phyloP scores from a whole-genome alignment of 2,888 invertebrate genomes.

The Perizoma affinitatum region DNA sequence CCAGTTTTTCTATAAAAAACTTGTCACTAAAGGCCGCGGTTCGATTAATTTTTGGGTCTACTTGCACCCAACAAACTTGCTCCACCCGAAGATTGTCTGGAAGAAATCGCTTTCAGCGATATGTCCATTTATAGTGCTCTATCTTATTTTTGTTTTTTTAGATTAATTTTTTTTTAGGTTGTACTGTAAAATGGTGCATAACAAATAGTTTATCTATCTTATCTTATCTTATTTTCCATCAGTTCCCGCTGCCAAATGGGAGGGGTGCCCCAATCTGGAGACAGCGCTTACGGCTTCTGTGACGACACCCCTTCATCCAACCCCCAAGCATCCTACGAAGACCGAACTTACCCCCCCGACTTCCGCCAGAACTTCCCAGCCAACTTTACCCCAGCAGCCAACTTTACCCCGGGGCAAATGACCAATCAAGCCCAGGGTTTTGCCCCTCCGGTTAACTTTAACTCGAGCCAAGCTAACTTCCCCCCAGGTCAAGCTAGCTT shows the following conservation, averaged over 20 bases:
- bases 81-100: no score
- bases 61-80: no score
- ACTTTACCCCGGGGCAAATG: background rate
- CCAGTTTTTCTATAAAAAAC: no score
- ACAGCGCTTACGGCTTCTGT: conserved; percentile 92
- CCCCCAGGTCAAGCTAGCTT: conserved; percentile 28
- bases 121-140: no score
- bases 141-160: no score
- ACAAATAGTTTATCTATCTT: no score
- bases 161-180: no score
- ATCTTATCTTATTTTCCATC: conserved; percentile 1
- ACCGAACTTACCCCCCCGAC: conserved; percentile 54
- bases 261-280: conserved; percentile 87
- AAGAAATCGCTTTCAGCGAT: no score
- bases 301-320: conserved; percentile 61
- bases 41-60: no score
- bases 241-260: conserved; percentile 86
- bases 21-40: no score
- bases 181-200: no score
- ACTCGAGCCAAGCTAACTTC: conserved; percentile 38
- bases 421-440: conserved; percentile 31
- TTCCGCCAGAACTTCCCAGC: conserved; percentile 26
- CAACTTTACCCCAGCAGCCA: conserved; percentile 2
- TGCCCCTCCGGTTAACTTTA: conserved; percentile 42
- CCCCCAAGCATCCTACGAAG: conserved; percentile 52